Conservation (phyloP, 53 echinoderm and acorn worm species). For the Henricia sp. region DNA sequence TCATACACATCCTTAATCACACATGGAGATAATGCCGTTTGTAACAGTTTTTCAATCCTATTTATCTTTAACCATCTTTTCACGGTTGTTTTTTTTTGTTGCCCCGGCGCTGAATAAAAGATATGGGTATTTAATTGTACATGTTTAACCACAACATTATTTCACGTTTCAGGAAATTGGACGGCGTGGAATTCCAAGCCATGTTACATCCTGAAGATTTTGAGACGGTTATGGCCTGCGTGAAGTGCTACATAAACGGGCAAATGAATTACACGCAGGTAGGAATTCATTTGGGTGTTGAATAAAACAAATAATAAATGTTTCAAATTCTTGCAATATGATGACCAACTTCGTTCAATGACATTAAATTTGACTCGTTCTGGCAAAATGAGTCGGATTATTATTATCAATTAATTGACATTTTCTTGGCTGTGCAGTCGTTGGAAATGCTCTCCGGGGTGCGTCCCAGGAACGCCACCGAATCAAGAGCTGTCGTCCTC, state of each 20-base stretch:
- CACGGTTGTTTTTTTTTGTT: too few relatives aligned
- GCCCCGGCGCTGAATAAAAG: too few relatives aligned
- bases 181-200: slow-evolving; percentile 29
- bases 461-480: slow-evolving; percentile 3
- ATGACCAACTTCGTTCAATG: too few relatives aligned
- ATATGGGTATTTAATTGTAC: too few relatives aligned
- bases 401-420: background rate
- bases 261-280: slow-evolving; percentile 26
- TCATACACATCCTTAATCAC: too few relatives aligned
- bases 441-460: slow-evolving; percentile 21
- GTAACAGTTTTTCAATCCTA: too few relatives aligned
- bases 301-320: background rate
- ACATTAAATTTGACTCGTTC: too few relatives aligned
- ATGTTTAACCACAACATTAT: too few relatives aligned
- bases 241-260: slow-evolving; percentile 24
- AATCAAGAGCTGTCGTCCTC: background rate
- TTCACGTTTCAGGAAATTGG: background rate
- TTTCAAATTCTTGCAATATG: background rate
- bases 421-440: slow-evolving; percentile 5
- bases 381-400: too few relatives aligned
- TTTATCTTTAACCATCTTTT: too few relatives aligned
- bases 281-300: background rate
- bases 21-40: too few relatives aligned
- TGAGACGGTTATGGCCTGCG: slow-evolving; percentile 29
- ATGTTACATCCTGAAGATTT: slow-evolving; percentile 19